These are phyloP conservation scores for Aptenodytes patagonicus DNA, from an alignment of 2,113 vertebrate species.

Conservation along the genomic window DNA sequence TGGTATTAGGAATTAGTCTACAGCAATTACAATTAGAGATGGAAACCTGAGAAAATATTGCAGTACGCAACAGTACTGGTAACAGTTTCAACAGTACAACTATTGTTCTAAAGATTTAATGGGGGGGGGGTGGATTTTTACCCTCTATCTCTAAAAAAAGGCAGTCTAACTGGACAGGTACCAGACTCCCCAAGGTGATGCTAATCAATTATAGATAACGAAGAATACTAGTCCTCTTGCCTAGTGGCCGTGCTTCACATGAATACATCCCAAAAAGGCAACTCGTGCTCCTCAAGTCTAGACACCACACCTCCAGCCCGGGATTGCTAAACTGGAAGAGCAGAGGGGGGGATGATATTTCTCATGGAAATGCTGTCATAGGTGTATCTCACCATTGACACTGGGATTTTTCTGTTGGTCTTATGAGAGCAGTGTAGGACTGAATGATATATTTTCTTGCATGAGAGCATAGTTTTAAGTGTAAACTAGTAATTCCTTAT, in stretches of 20 bases:
- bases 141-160: not conserved
- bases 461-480: rapidly evolving
- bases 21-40: not conserved
- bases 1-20: not conserved
- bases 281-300: rapidly evolving
- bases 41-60: not conserved
- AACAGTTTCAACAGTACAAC: not conserved
- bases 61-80: too few relatives aligned
- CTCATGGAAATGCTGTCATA: not conserved
- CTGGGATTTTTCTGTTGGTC: not conserved
- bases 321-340: not conserved
- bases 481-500: not conserved
- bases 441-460: not conserved
- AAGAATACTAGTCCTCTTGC: not conserved
- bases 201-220: not conserved
- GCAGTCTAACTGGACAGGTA: not conserved
- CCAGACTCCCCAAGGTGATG: not conserved
- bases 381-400: rapidly evolving
- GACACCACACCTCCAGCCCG: not conserved
- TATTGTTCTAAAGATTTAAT: not conserved
- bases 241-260: not conserved
- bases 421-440: not conserved
- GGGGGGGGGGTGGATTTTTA: rapidly evolving
- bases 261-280: not conserved
- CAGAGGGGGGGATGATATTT: not conserved